Evolutionary conservation across 2,797 vertebrate genomes (phyloP), one percentile per base, ranked within the genome.

Genomic region (Gymnothorax javanicus): DNA sequence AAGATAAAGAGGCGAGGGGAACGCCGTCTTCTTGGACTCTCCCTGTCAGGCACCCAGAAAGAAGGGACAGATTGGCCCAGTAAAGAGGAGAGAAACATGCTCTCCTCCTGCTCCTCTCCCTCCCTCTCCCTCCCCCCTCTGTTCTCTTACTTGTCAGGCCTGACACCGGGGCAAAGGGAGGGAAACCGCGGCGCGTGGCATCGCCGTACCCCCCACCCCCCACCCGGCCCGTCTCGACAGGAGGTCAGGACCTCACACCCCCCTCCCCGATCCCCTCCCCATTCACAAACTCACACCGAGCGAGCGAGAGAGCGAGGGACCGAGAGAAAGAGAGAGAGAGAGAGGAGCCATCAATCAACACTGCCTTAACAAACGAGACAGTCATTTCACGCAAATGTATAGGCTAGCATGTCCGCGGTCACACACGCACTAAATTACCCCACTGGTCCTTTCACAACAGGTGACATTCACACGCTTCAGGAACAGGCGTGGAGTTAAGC

Each of bases 181-280:
- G 79, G n/a, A 27, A 15, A 33, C 60, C 60, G 2, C 50, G 86
- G 62, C 81, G 20, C 86, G 64, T 86, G 86, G 62, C 79, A 27
- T n/a, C 17, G 33, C 33, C 33, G 33, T 13, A 33, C 33, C 75
- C 77, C 73, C 20, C 23, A 17, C 13, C 23, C 71, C 23, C 58
- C 75, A 17, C 13, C 23, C 71, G 23, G 33, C 75, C 20, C 25
- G 52, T 54, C 23, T 73, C 11, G 0, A n/a, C 84, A 56, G 12
- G 58, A 52, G 83, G 60, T 84, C 83, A 67, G 1, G 56, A 83
- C 82, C 77, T 54, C 20, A 0, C n/a, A 0, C 81, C 60, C 54
- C 52, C 3, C 60, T 23, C 43, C 17, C 7, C 50, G 13, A 13
- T 20, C 43, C 17, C 50, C 77, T 17, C 75, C 81, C 54, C 81